These are phyloP conservation scores for Cheilosia vulpina DNA, from an alignment of 2,888 invertebrate genomes.

Conservation along the genomic window DNA sequence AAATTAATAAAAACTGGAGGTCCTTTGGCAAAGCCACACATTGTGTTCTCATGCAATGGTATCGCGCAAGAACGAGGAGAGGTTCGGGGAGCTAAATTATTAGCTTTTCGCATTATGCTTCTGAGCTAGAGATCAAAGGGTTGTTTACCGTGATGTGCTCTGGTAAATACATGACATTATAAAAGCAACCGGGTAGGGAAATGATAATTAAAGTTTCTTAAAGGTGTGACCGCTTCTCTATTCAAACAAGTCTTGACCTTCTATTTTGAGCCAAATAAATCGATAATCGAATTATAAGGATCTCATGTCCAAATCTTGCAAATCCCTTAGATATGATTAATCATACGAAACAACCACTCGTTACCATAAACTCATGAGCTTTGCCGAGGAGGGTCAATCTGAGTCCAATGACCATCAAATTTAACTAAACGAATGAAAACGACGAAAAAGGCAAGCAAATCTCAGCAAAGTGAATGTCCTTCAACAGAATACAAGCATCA, in stretches of 20 bases:
- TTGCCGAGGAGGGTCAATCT: constrained; percentile 51
- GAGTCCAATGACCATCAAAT: constrained; percentile 53
- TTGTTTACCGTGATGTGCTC: constrained; percentile 50
- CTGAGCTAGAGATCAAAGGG: constrained; percentile 67
- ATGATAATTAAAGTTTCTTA: background rate
- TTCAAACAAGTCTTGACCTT: background rate
- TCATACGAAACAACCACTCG: constrained; percentile 12
- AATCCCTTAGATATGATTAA: constrained; percentile 18
- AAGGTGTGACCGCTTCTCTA: background rate
- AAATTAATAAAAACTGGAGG: constrained; percentile 70
- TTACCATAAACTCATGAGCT: constrained; percentile 25
- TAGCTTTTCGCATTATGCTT: constrained; percentile 58
- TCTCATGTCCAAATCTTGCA: background rate
- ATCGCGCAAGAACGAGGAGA: constrained; percentile 5
- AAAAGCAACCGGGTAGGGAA: background rate
- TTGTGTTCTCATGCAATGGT: constrained; percentile 49
- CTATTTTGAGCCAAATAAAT: background rate
- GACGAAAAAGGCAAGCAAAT: constrained; percentile 3
- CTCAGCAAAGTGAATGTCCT: constrained; percentile 29
- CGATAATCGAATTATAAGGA: background rate
- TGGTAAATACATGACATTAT: too few relatives aligned
- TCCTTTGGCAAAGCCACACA: constrained; percentile 51
- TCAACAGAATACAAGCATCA: constrained; percentile 19
- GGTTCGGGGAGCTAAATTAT: constrained; percentile 49
- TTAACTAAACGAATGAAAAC: constrained; percentile 36